phyloP scores from a whole-genome alignment of 2,113 vertebrate genomes.

The Callipepla squamata region DNA sequence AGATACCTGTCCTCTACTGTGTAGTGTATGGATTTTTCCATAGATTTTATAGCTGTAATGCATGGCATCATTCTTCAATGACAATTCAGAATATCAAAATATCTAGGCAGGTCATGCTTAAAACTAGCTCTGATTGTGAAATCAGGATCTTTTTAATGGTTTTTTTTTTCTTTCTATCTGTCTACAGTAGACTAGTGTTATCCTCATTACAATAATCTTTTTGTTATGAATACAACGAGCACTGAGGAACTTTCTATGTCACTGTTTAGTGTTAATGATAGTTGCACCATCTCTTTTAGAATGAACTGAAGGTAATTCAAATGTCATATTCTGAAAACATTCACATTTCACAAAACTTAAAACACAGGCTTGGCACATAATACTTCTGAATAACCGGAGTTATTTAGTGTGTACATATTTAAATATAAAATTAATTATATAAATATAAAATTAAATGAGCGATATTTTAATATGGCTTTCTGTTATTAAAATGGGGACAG shows the following conservation, averaged over 20 bases:
- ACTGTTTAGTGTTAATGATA: background rate
- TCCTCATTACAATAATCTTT: background rate
- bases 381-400: background rate
- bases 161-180: background rate
- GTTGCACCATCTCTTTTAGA: rapidly evolving
- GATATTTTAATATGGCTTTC: background rate
- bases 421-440: background rate
- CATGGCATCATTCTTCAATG: background rate
- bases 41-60: background rate
- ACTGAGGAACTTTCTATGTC: background rate
- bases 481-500: background rate
- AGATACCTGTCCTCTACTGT: background rate
- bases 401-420: background rate
- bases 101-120: background rate
- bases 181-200: background rate
- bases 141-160: background rate
- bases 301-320: background rate
- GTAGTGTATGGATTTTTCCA: background rate
- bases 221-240: background rate
- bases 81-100: background rate
- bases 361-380: background rate
- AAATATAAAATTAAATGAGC: background rate
- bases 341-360: background rate
- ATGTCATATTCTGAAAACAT: background rate
- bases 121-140: background rate